phyloP scores from a whole-genome alignment of 2,113 vertebrate species.

The Leptodactylus fuscus region DNA sequence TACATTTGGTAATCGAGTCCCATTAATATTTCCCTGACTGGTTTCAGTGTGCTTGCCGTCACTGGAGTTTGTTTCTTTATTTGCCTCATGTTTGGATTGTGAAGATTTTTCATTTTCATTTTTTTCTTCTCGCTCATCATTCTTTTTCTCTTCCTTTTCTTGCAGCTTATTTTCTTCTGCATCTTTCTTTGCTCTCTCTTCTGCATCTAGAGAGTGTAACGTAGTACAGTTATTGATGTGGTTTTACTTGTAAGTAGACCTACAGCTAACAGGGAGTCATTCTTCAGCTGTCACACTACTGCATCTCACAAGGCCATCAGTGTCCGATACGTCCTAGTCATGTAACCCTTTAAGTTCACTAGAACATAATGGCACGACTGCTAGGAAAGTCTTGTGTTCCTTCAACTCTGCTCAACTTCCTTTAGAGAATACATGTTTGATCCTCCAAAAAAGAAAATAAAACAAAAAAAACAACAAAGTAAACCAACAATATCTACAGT shows the following conservation, averaged over 20 bases:
- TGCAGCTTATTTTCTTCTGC: conserved; percentile 79
- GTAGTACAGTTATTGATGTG: neutral
- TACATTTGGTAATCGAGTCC: conserved; percentile 65
- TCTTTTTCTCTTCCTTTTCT: conserved; percentile 76
- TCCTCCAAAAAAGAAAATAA: too few species aligned
- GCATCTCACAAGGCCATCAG: too few species aligned
- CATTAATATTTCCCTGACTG: conserved; percentile 67
- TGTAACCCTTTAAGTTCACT: too few species aligned
- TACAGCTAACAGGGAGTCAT: too few species aligned
- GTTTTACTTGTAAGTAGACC: neutral
- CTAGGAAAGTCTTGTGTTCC: too few species aligned
- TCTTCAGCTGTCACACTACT: too few species aligned
- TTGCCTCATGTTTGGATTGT: conserved; percentile 62
- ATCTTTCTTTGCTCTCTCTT: conserved; percentile 78
- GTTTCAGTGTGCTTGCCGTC: conserved; percentile 62
- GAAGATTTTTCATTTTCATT: conserved; percentile 65
- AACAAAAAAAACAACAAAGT: too few species aligned
- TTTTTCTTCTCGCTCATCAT: conserved; percentile 73
- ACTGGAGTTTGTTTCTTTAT: conserved; percentile 63
- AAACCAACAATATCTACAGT: neutral
- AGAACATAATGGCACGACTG: too few species aligned
- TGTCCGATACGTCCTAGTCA: too few species aligned
- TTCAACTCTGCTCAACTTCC: too few species aligned
- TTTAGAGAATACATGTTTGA: too few species aligned
- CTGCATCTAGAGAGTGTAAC: conserved; percentile 65